Evolutionary conservation across 2,113 vertebrate genomes (phyloP), one percentile per base, ranked within the genome.

Genomic region (Myotis brandtii): DNA sequence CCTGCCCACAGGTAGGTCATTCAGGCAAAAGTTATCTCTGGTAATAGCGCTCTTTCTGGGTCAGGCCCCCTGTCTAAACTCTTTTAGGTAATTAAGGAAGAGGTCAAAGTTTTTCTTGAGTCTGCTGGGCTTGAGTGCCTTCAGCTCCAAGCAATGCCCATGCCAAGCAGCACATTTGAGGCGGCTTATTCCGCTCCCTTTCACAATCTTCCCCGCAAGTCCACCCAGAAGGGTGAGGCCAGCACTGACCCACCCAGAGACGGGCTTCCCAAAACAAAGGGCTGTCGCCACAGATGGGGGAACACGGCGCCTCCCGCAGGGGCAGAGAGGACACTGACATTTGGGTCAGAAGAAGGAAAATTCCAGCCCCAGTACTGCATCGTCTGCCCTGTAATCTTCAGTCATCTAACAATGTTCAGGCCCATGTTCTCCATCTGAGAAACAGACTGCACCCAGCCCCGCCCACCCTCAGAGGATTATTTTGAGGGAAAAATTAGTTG

Each of bases 171-270:
- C 77, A 17, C 16, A 40, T 40, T 27, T 13, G 54, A 8, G 79
- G 25, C 5, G 2, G 14, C 25, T 14, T 30, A 10, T 9, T 40
- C 79, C 40, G 23, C 13, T 20, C 5, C 72, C 43, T 25, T 30
- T 9, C 23, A 4, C 30, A 3, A 9, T 7, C 69, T 72, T 8
- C 43, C 37, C 1, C 0, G 0, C 0, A 1, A 11, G 40, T 43
- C 83, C 16, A 18, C 50, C 56, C 27, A 27, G 14, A 20, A n/a
- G 46, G 67, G 6, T 3, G 3, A 2, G 62, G 75, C n/a, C 70
- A 21, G 5, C 9, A 0, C 6, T 0, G 3, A 17, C 7, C 46
- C 1, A 0, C 32, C 54, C 64, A 5, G 16, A 77, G 37, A 32
- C 46, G 30, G 2, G 2, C 6, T 86, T 46, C 52, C 62, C 32